phyloP scores from a whole-genome alignment of 2,113 vertebrate species.

The Prolemur simus region DNA sequence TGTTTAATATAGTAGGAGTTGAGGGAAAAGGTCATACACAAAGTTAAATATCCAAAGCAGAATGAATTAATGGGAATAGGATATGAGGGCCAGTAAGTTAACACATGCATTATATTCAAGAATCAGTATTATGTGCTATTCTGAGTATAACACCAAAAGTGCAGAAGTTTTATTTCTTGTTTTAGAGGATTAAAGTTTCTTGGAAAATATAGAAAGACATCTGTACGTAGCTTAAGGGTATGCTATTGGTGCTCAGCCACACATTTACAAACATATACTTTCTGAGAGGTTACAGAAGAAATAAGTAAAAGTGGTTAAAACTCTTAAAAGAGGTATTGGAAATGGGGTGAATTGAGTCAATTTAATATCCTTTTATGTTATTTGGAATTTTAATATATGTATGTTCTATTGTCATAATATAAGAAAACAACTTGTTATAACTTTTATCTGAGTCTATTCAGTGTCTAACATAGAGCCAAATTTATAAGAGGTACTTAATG shows the following conservation, averaged over 20 bases:
- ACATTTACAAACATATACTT: background rate
- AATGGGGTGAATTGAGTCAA: background rate
- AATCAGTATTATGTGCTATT: background rate
- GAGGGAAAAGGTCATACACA: background rate
- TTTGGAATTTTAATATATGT: background rate
- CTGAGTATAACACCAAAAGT: background rate
- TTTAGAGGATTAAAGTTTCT: slow-evolving; percentile 3
- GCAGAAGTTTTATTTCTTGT: background rate
- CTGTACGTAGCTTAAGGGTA: background rate
- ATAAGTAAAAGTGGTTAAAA: background rate
- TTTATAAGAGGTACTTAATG: background rate
- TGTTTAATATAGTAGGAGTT: background rate
- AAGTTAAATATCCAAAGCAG: background rate
- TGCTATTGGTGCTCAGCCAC: background rate
- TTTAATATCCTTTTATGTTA: background rate
- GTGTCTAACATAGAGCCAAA: background rate
- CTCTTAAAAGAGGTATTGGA: background rate
- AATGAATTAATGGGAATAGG: background rate
- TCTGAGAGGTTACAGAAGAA: background rate
- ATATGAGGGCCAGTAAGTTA: background rate
- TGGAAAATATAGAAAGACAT: background rate
- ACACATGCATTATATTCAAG: background rate
- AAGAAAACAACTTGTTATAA: background rate
- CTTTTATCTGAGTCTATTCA: background rate
- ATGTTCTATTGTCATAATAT: background rate